phyloP scores from a whole-genome alignment of 1,140 invertebrate species.

The Adoxophyes honmai region DNA sequence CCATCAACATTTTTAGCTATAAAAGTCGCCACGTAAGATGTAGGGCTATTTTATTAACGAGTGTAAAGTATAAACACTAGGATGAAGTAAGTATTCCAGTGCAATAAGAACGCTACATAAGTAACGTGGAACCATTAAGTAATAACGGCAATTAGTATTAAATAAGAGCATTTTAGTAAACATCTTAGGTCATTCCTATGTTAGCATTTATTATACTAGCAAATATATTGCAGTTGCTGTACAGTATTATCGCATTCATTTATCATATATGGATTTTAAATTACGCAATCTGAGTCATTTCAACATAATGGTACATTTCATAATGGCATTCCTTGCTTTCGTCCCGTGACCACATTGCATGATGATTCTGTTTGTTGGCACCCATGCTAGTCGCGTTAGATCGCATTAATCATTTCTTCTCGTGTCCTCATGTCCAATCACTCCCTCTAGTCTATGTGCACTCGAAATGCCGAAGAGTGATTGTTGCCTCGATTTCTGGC shows the following conservation, averaged over 20 bases:
- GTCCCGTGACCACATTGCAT: slow-evolving; percentile 34
- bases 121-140: slow-evolving; percentile 49
- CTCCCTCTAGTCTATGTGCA: slow-evolving; percentile 62
- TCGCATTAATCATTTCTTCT: slow-evolving; percentile 33
- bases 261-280: neutral
- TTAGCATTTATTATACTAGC: neutral
- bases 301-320: too few relatives aligned
- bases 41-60: neutral
- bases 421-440: slow-evolving; percentile 60
- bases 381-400: slow-evolving; percentile 21
- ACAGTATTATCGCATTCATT: neutral
- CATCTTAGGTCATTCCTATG: slow-evolving; percentile 4
- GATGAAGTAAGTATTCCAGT: neutral
- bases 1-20: slow-evolving; percentile 11
- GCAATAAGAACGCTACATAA: slow-evolving; percentile 17
- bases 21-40: neutral
- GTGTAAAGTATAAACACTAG: neutral
- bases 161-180: neutral
- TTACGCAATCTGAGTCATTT: too few relatives aligned
- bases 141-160: slow-evolving; percentile 19
- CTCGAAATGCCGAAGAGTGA: slow-evolving; percentile 72
- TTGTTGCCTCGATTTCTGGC: slow-evolving; percentile 50
- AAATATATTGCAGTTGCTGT: too few relatives aligned
- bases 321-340: slow-evolving; percentile 5
- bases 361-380: slow-evolving; percentile 30